Conservation (phyloP, 2,113 vertebrate species). For the Pan troglodytes region NHGRI_mPanTro3-v2.1_pri NC_072401.2:101017501-101018000, state of each 20-base stretch:
- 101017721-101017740: not conserved
- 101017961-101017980: not conserved
- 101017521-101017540: not conserved
- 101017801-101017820: not conserved
- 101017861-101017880: not conserved
- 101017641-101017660: not conserved
- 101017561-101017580: conserved; percentile 29
- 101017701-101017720: conserved; percentile 14
- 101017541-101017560: not conserved
- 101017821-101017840: not conserved
- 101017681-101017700: not conserved
- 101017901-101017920: conserved; percentile 7
- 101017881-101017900: not conserved
- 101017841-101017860: not conserved
- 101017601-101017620: not conserved
- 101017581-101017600: not conserved
- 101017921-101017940: not conserved
- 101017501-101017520: not conserved
- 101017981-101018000: not conserved
- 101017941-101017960: not conserved
- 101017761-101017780: not conserved
- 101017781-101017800: not conserved
- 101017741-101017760: not conserved
- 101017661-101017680: not conserved
- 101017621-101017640: not conserved